Percentiles rank a stretch among this genome's conserved stretches.
phyloP scores from a whole-genome alignment of 1,140 invertebrate species.

The Pectinophora gossypiella region DNA sequence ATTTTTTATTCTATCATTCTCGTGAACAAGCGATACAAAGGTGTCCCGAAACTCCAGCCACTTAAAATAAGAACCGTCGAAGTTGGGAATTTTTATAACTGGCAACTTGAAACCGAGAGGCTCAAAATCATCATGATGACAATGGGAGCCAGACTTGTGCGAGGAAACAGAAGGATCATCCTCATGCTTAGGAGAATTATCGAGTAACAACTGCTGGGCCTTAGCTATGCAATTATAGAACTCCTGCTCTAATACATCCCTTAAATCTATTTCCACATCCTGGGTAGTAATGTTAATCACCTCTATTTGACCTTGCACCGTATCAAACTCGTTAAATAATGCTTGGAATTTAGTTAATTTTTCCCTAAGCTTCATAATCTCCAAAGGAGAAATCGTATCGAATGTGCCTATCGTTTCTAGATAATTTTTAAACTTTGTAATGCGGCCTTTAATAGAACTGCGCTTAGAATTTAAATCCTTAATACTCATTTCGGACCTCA shows the following conservation, averaged over 20 bases:
- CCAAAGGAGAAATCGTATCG: not conserved
- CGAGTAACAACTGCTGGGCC: not conserved
- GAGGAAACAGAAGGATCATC: not conserved
- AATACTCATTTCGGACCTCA: not conserved
- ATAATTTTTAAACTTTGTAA: too few relatives aligned
- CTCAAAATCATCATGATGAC: not conserved
- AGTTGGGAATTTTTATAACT: not conserved
- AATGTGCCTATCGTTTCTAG: not conserved
- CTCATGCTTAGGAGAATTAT: not conserved
- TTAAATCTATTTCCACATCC: not conserved
- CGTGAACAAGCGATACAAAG: too few relatives aligned
- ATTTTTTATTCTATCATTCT: too few relatives aligned
- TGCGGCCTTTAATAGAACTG: not conserved
- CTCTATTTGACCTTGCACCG: not conserved
- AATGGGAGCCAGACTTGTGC: not conserved
- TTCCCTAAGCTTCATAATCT: not conserved
- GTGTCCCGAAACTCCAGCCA: too few relatives aligned
- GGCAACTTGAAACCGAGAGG: not conserved
- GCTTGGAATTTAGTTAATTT: not conserved
- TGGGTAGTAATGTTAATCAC: not conserved
- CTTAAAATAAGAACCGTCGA: conserved; percentile 3
- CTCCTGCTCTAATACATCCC: not conserved
- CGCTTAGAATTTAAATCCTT: not conserved
- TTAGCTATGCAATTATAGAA: not conserved
- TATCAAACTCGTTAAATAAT: not conserved